Evolutionary conservation across 2,797 vertebrate genomes (phyloP).

Genomic region (Margarornis squamiger): DNA sequence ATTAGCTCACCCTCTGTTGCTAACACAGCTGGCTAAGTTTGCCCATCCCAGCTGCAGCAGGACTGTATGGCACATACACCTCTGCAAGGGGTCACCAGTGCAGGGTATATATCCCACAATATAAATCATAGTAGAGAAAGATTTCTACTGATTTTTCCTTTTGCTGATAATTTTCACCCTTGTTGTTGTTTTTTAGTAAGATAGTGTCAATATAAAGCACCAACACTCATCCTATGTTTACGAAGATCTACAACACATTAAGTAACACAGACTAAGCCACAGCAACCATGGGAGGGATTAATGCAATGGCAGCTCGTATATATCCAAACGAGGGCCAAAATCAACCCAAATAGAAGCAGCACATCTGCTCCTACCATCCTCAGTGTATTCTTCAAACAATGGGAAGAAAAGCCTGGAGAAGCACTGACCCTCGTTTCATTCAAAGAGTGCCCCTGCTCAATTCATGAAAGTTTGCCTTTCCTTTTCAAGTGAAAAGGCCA

Average conservation of each 20-base stretch:
- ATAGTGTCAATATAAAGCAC: background rate
- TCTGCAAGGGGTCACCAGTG: background rate
- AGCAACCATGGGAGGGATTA: background rate
- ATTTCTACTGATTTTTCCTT: background rate
- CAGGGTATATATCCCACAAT: background rate
- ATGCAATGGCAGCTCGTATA: slow-evolving; percentile 16
- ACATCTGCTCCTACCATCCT: slow-evolving; percentile 65
- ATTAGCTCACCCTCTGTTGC: background rate
- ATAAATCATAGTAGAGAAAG: background rate
- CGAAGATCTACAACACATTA: background rate
- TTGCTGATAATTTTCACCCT: background rate
- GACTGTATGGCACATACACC: background rate
- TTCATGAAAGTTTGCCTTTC: slow-evolving; percentile 64
- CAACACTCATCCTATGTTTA: background rate
- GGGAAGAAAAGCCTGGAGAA: slow-evolving; percentile 65
- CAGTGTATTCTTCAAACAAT: slow-evolving; percentile 50
- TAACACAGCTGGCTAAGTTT: background rate
- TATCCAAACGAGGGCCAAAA: background rate
- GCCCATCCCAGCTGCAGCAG: background rate
- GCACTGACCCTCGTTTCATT: slow-evolving; percentile 54
- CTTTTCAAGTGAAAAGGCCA: slow-evolving; percentile 59
- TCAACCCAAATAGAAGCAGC: slow-evolving; percentile 1
- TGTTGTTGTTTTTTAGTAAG: background rate
- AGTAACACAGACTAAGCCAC: background rate
- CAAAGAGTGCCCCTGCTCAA: slow-evolving; percentile 52